Conservation (phyloP, 2,113 vertebrate genomes). For the Fulica atra region DNA sequence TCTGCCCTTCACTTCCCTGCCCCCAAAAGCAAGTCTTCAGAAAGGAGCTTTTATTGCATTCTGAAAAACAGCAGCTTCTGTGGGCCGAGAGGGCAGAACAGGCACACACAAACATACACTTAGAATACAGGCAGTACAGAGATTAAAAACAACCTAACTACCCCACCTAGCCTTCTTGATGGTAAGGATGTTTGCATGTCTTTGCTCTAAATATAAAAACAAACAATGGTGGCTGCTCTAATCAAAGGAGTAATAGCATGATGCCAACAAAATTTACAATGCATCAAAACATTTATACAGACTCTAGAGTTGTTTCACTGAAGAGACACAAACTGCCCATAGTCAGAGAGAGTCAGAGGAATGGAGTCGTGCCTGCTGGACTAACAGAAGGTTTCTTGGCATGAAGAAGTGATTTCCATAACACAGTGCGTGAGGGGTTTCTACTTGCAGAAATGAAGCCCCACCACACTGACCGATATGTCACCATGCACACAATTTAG, state of each 20-base stretch:
- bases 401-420: constrained; percentile 4
- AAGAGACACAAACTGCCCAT: neutral
- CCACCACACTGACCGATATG: neutral
- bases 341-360: neutral
- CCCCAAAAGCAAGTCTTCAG: neutral
- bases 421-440: neutral
- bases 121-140: neutral
- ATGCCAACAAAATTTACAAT: constrained; percentile 5
- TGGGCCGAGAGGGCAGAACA: neutral
- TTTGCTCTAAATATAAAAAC: constrained; percentile 16
- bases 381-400: neutral
- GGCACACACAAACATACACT: neutral
- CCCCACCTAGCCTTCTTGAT: neutral
- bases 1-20: neutral
- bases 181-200: constrained; percentile 29
- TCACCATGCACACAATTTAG: neutral
- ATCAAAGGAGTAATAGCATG: neutral
- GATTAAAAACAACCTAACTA: constrained; percentile 19
- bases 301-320: neutral
- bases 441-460: neutral
- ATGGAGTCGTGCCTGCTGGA: neutral
- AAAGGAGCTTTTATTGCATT: neutral
- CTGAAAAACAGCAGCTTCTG: neutral
- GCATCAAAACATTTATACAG: neutral
- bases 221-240: neutral